Conservation (phyloP, 2,888 invertebrate species). For the Limnephilus rhombicus region DNA sequence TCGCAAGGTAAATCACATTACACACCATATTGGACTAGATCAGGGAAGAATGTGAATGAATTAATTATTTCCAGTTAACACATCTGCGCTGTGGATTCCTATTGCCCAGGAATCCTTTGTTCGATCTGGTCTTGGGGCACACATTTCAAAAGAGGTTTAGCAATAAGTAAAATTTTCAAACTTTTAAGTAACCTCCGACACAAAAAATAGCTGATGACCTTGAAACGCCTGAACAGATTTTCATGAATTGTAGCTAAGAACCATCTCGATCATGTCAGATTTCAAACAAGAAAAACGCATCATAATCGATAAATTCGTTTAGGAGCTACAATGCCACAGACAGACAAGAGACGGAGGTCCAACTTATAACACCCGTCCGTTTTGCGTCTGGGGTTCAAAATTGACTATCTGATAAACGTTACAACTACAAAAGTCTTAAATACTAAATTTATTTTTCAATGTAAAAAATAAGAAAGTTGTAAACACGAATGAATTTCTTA, state of each 20-base stretch:
- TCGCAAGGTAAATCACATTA: slow-evolving; percentile 46
- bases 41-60: slow-evolving; percentile 25
- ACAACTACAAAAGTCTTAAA: neutral
- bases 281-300: too few species aligned
- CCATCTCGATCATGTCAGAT: too few species aligned
- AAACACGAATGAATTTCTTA: neutral
- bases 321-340: too few species aligned
- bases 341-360: too few species aligned
- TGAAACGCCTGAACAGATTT: too few species aligned
- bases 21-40: slow-evolving; percentile 41
- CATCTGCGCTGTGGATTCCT: slow-evolving; percentile 2
- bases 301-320: too few species aligned
- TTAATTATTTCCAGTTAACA: slow-evolving; percentile 18
- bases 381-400: neutral
- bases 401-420: neutral
- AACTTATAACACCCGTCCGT: too few species aligned
- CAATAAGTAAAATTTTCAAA: neutral
- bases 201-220: too few species aligned
- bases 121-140: neutral
- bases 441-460: neutral
- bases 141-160: neutral
- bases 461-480: neutral
- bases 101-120: slow-evolving; percentile 21
- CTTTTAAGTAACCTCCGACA: too few species aligned
- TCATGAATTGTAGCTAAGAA: too few species aligned